Conservation (phyloP, 2,113 vertebrate genomes). For the Osmerus mordax region DNA sequence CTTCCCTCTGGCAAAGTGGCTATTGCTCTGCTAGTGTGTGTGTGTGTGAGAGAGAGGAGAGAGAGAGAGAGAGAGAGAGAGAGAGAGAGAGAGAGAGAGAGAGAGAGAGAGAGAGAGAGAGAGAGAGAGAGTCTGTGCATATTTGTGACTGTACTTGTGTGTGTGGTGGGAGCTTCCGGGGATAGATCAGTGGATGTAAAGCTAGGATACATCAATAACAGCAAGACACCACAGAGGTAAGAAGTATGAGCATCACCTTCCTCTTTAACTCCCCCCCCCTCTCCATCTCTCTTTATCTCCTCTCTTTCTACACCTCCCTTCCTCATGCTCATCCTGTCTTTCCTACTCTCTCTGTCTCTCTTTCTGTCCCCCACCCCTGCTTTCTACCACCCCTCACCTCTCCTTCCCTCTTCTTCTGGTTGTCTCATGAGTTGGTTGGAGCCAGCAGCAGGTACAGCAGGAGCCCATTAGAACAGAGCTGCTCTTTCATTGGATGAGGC, state of each 20-base stretch:
- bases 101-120: background rate
- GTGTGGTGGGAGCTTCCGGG: slow-evolving; percentile 42
- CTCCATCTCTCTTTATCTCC: slow-evolving; percentile 54
- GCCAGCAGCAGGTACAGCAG: slow-evolving; percentile 93
- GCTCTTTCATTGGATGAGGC: slow-evolving; percentile 98
- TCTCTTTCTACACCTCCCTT: slow-evolving; percentile 57
- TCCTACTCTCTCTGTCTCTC: slow-evolving; percentile 42
- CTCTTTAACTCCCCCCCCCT: slow-evolving; percentile 51
- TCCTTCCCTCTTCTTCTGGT: slow-evolving; percentile 27
- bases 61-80: background rate
- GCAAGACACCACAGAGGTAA: slow-evolving; percentile 82
- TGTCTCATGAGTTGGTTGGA: slow-evolving; percentile 82
- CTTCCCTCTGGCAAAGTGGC: slow-evolving; percentile 62
- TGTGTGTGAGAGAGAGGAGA: background rate
- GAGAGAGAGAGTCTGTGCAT: background rate
- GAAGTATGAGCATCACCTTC: slow-evolving; percentile 64
- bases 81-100: no score
- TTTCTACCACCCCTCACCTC: slow-evolving; percentile 21
- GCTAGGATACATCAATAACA: slow-evolving; percentile 73
- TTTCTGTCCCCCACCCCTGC: slow-evolving; percentile 15
- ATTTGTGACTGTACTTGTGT: slow-evolving; percentile 29
- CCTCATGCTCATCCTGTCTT: slow-evolving; percentile 43
- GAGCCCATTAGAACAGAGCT: slow-evolving; percentile 94
- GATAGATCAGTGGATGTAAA: slow-evolving; percentile 70
- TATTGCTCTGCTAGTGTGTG: slow-evolving; percentile 37